Percentiles rank a stretch among this genome's conserved stretches.
These are phyloP conservation scores for Anguilla megastoma DNA, from an alignment of 2,797 vertebrate species.

Conservation along the genomic window DNA sequence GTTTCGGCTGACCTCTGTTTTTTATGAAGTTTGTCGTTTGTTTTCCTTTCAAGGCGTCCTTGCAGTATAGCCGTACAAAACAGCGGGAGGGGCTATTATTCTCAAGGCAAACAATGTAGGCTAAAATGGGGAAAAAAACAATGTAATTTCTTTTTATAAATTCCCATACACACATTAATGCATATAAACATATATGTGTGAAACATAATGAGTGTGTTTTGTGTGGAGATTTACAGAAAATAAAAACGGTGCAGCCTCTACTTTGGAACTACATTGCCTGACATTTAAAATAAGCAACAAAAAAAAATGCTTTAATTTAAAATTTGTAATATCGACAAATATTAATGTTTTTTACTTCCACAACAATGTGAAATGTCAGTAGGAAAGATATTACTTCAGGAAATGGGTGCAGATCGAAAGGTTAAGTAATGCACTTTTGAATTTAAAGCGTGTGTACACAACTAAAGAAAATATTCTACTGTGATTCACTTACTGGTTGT, in stretches of 20 bases:
- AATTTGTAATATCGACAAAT: background rate
- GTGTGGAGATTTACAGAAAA: background rate
- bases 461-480: slow-evolving; percentile 14
- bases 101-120: background rate
- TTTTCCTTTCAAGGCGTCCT: background rate
- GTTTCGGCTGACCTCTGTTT: slow-evolving; percentile 15
- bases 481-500: slow-evolving; percentile 14
- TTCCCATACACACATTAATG: background rate
- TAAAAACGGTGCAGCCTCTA: background rate
- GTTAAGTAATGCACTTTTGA: slow-evolving; percentile 24
- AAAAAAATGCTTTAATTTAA: background rate
- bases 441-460: slow-evolving; percentile 2
- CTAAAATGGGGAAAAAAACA: background rate
- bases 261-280: background rate
- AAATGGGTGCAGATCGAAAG: slow-evolving; percentile 11
- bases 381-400: background rate
- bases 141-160: background rate
- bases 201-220: background rate
- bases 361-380: background rate
- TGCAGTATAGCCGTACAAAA: background rate
- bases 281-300: slow-evolving; percentile 3
- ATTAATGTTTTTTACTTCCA: background rate
- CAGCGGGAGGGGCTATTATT: background rate
- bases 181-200: background rate
- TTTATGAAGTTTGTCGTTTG: background rate